These are phyloP conservation scores for Folsomia candida DNA, from an alignment of 2,888 invertebrate genomes.

Conservation along the genomic window DNA sequence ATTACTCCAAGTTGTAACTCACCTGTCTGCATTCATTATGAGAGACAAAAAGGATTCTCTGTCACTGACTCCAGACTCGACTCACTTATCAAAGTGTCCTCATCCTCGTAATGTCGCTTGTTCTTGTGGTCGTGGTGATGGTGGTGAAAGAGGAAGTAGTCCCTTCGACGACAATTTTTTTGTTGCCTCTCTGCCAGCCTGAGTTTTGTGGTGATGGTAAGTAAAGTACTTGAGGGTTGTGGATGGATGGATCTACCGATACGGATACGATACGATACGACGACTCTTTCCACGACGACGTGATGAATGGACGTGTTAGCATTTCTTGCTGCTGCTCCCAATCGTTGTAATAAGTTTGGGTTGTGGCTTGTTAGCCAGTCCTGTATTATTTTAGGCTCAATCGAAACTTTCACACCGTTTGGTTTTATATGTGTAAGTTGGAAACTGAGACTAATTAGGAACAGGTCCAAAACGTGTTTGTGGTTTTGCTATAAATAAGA, in stretches of 20 bases:
- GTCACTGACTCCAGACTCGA: not conserved
- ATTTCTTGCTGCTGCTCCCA: not conserved
- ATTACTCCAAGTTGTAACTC: constrained; percentile 12
- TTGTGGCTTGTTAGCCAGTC: not conserved
- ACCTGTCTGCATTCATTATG: constrained; percentile 20
- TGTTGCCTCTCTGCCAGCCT: no score
- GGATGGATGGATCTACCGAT: no score
- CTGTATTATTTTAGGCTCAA: not conserved
- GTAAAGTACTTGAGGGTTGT: not conserved
- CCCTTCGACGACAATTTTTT: no score
- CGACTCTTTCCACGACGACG: not conserved
- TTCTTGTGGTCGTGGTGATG: not conserved
- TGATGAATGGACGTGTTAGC: constrained; percentile 14
- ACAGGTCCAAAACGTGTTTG: not conserved
- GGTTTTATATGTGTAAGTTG: not conserved
- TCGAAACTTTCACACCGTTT: not conserved
- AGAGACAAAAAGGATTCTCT: constrained; percentile 13
- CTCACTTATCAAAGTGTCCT: constrained; percentile 17
- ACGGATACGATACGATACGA: no score
- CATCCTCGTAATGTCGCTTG: not conserved
- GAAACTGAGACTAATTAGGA: not conserved
- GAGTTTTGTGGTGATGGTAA: not conserved
- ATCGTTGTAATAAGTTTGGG: no score
- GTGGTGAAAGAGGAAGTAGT: not conserved
- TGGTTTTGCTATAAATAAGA: not conserved